A percentile compares a stretch with the other conserved stretches of the same genome.
Evolutionary conservation across 2,113 vertebrate species (phyloP).

Genomic region (Taurulus bubalis): DNA sequence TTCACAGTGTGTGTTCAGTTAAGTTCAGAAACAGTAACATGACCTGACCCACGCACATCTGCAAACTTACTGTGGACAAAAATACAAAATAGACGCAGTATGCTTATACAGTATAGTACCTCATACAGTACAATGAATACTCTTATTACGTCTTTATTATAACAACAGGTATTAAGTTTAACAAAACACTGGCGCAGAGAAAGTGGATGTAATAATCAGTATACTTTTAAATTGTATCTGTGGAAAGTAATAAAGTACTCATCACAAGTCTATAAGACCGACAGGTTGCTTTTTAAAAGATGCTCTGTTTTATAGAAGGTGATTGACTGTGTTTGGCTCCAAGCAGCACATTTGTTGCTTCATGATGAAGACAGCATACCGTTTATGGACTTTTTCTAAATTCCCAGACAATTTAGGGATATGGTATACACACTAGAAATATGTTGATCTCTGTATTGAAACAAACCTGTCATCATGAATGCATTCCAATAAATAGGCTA

Average conservation of each 20-base stretch:
- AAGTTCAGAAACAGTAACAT: background rate
- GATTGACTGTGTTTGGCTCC: background rate
- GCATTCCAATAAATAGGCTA: background rate
- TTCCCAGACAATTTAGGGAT: background rate
- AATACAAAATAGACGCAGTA: background rate
- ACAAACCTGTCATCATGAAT: background rate
- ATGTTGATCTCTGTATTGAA: constrained; percentile 2
- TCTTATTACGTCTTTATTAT: background rate
- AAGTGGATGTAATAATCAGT: background rate
- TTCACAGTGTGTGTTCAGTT: background rate
- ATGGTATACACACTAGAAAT: background rate
- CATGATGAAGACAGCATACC: background rate
- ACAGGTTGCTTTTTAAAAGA: background rate
- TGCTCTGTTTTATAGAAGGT: background rate
- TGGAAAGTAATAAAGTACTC: background rate
- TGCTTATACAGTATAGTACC: background rate
- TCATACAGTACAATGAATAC: background rate
- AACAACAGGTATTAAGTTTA: background rate
- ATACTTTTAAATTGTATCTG: background rate
- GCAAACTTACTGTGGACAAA: background rate
- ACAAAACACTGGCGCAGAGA: background rate
- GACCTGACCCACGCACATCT: constrained; percentile 11
- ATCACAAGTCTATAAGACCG: background rate
- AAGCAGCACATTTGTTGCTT: constrained; percentile 12
- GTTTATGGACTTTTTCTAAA: too few relatives aligned